A percentile compares a stretch with the other conserved stretches of the same genome.
Evolutionary conservation across 2,113 vertebrate species (phyloP).

Genomic region (Tamias sibiricus): DNA sequence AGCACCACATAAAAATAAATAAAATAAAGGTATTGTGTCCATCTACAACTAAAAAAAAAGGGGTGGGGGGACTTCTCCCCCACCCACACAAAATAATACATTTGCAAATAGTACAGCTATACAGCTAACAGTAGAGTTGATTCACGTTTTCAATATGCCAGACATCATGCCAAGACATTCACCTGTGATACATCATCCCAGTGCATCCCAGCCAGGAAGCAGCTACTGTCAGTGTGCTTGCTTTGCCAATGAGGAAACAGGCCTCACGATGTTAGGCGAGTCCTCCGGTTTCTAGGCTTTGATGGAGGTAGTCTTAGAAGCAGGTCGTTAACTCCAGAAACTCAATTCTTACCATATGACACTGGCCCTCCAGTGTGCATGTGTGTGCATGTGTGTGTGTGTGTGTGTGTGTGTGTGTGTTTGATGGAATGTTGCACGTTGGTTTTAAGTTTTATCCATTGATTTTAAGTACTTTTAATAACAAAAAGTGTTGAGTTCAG

Average conservation of each 20-base stretch:
- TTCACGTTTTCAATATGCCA: neutral
- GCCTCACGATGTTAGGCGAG: neutral
- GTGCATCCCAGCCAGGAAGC: neutral
- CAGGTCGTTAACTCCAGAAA: neutral
- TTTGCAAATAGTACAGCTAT: no score
- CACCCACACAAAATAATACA: no score
- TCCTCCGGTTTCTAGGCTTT: no score
- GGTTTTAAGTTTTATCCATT: neutral
- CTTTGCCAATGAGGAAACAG: neutral
- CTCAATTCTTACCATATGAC: neutral
- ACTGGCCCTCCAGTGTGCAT: neutral
- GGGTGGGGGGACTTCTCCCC: no score
- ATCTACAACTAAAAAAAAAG: no score
- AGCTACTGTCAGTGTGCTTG: neutral
- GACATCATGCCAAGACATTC: neutral
- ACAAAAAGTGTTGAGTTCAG: neutral
- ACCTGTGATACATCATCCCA: accelerated
- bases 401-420: neutral
- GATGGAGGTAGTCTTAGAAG: neutral
- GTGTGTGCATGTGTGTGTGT: neutral
- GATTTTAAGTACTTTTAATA: conserved; percentile 16
- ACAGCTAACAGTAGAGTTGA: neutral
- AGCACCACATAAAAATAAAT: no score
- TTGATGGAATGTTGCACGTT: neutral
- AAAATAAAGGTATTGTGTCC: no score